These are phyloP conservation scores for Syngnathus rostellatus DNA, from an alignment of 2,797 vertebrate species.

Conservation along the genomic window DNA sequence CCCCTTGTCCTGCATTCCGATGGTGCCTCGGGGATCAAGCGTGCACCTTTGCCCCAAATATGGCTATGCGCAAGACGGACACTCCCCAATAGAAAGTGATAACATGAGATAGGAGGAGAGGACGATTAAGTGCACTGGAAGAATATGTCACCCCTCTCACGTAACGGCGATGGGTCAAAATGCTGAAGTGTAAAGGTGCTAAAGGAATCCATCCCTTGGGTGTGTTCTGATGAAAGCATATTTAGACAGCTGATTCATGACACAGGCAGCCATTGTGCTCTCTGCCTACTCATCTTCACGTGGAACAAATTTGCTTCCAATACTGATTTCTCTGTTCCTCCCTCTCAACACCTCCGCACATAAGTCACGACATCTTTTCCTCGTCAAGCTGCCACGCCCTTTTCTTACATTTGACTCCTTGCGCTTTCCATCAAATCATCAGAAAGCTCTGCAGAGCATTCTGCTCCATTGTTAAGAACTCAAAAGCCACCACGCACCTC, in stretches of 20 bases:
- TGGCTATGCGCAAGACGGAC: not conserved
- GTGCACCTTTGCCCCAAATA: not conserved
- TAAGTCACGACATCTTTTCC: constrained; percentile 24
- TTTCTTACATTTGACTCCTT: not conserved
- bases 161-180: not conserved
- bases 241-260: constrained; percentile 69
- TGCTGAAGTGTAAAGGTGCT: constrained; percentile 11
- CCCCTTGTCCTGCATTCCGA: constrained; percentile 36
- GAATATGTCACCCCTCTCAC: not conserved
- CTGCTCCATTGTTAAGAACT: not conserved
- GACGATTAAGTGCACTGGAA: not conserved
- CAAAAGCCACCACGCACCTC: constrained; percentile 40
- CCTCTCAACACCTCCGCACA: constrained; percentile 32
- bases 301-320: constrained; percentile 16
- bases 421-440: not conserved
- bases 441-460: constrained; percentile 1
- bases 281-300: constrained; percentile 27
- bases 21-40: constrained; percentile 14
- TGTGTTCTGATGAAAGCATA: constrained; percentile 44
- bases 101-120: not conserved
- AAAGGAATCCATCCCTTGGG: constrained; percentile 30
- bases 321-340: constrained; percentile 6
- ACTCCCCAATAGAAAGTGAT: not conserved
- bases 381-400: constrained; percentile 14
- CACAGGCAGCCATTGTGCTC: constrained; percentile 52